Conservation (phyloP, 1,140 invertebrate genomes). For the Halotydeus destructor region DNA sequence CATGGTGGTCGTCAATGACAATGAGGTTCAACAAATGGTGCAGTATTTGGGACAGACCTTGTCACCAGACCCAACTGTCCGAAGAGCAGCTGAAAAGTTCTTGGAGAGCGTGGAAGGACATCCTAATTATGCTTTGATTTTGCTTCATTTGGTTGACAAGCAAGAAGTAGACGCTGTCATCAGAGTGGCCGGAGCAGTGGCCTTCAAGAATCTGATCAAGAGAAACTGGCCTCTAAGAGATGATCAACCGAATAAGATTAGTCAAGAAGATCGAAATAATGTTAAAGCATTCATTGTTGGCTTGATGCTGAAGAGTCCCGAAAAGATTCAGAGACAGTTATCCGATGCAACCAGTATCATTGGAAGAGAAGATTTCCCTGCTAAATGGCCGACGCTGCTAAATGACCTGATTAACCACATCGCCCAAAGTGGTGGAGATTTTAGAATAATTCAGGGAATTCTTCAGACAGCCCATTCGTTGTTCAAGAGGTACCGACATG, state of each 20-base stretch:
- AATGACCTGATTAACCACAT: slow-evolving; percentile 10
- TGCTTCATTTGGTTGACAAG: slow-evolving; percentile 64
- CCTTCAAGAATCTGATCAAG: slow-evolving; percentile 92
- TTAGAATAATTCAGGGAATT: slow-evolving; percentile 83
- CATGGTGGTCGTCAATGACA: slow-evolving; percentile 56
- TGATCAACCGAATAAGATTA: slow-evolving; percentile 60
- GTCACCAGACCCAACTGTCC: slow-evolving; percentile 51
- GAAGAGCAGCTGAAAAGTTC: slow-evolving; percentile 76
- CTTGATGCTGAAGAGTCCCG: slow-evolving; percentile 74
- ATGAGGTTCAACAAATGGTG: slow-evolving; percentile 52
- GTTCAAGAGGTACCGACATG: slow-evolving; percentile 83
- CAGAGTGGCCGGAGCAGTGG: slow-evolving; percentile 63
- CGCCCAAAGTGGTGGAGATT: slow-evolving; percentile 47
- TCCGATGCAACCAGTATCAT: slow-evolving; percentile 90
- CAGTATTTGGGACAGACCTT: slow-evolving; percentile 69
- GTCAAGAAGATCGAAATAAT: slow-evolving; percentile 47
- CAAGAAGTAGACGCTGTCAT: slow-evolving; percentile 47
- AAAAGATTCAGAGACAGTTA: slow-evolving; percentile 73
- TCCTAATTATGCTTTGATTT: slow-evolving; percentile 66
- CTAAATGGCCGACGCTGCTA: slow-evolving; percentile 76
- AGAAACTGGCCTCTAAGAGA: slow-evolving; percentile 49
- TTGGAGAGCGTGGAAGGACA: slow-evolving; percentile 70
- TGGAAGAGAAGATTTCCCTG: slow-evolving; percentile 77
- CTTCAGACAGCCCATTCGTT: slow-evolving; percentile 83
- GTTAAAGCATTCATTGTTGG: slow-evolving; percentile 72